Base-by-base conservation (phyloP, 2,888 invertebrate genomes). In the Cryptophagus acutangulus region DNA sequence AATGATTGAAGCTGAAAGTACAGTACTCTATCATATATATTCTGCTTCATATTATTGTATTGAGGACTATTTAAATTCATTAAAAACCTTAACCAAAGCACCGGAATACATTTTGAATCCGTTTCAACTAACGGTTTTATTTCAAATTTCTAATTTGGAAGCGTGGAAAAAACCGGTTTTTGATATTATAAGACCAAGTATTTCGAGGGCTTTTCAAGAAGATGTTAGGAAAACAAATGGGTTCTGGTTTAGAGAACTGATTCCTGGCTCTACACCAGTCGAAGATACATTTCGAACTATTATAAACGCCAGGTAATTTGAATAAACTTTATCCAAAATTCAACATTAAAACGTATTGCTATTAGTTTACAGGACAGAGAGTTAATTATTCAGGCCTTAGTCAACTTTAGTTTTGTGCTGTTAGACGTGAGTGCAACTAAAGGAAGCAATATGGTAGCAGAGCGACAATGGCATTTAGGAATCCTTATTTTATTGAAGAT, bases 21-120 rank as follows among this genome's bases (percentile, higher is more conserved):
- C 78, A 1, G 71, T 81, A 14, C 58, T 81, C 3, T 79, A 74
- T 62, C 76, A 80, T 54, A 74, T 81, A 17, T 66, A 71, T 46
- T 67, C 71, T 41, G 65, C 70, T 1, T 70, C 72, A 2, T 59
- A 66, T 13, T 47, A 70, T 24, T 70, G 71, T 28, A 64, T 72
- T 26, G 66, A 69, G 24, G 72, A 74, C 38, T 74, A 73, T 39
- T 48, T 75, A 3, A 61, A 54, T 33, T 66, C 62, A 26, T 53
- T 69, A 15, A 73, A 78, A 71, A 74, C 67, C 50, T 66, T 78
- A 15, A 57, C 67, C 1, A 71, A 72, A 40, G 70, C 73, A 39
- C 79, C 81, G 0, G 78, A 81, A 58, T 73, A 74, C 36, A 63
- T 80, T 29, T 60, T 82, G 17, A 76, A 80, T 48, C 77, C 81